These are phyloP conservation scores for Kuschelorhynchus macadamiae DNA, from an alignment of 2,888 invertebrate species.

Conservation along the genomic window DNA sequence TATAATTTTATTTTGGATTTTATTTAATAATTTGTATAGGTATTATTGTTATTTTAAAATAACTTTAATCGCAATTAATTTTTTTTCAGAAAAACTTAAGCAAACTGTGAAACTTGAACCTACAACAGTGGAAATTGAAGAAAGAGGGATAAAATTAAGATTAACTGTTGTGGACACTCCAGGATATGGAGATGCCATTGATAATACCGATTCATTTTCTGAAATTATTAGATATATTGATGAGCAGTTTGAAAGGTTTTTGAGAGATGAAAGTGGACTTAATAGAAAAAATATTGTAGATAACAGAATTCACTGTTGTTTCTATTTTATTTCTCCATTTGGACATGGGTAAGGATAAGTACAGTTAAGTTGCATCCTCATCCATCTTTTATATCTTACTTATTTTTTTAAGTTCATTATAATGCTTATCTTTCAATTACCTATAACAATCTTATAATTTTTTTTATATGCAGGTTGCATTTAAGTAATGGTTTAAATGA, in stretches of 20 bases:
- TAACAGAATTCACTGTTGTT: conserved; percentile 97
- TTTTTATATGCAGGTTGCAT: too few species aligned
- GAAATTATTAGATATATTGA: conserved; percentile 97
- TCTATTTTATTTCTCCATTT: conserved; percentile 97
- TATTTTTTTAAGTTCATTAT: too few species aligned
- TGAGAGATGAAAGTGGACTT: conserved; percentile 94
- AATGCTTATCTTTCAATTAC: too few species aligned
- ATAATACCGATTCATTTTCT: conserved; percentile 94
- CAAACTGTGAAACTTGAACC: conserved; percentile 95
- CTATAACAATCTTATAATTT: too few species aligned
- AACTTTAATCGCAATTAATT: too few species aligned
- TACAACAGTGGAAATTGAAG: conserved; percentile 97
- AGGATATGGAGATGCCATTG: conserved; percentile 95
- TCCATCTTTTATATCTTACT: too few species aligned
- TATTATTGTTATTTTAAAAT: too few species aligned
- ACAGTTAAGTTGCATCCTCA: too few species aligned
- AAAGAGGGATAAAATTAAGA: conserved; percentile 92
- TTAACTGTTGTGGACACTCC: conserved; percentile 97
- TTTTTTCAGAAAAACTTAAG: conserved; percentile 86
- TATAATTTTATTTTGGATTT: too few species aligned
- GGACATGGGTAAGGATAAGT: conserved; percentile 90
- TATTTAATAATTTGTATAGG: too few species aligned
- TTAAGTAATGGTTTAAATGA: too few species aligned
- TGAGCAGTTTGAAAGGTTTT: conserved; percentile 94
- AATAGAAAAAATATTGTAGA: conserved; percentile 97